Conservation (phyloP, 2,797 vertebrate genomes). For the Darevskia nairensis region DNA sequence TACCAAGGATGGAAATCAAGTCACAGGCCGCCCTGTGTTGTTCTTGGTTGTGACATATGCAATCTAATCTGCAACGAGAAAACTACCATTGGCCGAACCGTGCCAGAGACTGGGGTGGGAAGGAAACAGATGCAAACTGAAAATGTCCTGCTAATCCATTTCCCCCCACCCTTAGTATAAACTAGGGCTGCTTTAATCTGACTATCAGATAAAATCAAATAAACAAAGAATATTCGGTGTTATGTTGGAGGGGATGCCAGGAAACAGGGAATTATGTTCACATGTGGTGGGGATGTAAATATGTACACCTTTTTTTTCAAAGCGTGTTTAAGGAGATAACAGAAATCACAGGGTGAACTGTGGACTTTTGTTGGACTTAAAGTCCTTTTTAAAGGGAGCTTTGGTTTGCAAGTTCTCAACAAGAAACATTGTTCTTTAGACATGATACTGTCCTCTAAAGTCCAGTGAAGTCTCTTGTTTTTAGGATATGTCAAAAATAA, state of each 20-base stretch:
- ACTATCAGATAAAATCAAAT: no score
- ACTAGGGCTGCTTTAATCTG: no score
- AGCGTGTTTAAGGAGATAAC: no score
- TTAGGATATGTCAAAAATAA: conserved; percentile 44
- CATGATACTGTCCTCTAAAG: conserved; percentile 13
- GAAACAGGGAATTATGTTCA: no score
- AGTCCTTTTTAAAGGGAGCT: conserved; percentile 40
- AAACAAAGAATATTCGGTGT: no score
- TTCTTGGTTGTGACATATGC: background rate
- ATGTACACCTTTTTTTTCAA: no score
- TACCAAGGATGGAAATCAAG: no score
- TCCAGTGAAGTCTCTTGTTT: conserved; percentile 42
- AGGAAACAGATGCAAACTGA: background rate
- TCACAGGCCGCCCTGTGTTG: background rate
- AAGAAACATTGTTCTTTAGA: background rate
- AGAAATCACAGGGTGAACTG: background rate
- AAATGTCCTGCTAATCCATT: background rate
- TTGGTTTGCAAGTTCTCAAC: conserved; percentile 50
- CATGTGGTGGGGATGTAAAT: no score
- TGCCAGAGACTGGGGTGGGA: background rate
- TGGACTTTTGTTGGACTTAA: conserved; percentile 34
- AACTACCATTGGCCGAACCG: background rate
- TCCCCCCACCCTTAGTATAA: no score
- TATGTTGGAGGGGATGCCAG: no score
- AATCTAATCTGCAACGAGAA: background rate